phyloP scores from a whole-genome alignment of 2,113 vertebrate genomes.

The Blennius ocellaris region DNA sequence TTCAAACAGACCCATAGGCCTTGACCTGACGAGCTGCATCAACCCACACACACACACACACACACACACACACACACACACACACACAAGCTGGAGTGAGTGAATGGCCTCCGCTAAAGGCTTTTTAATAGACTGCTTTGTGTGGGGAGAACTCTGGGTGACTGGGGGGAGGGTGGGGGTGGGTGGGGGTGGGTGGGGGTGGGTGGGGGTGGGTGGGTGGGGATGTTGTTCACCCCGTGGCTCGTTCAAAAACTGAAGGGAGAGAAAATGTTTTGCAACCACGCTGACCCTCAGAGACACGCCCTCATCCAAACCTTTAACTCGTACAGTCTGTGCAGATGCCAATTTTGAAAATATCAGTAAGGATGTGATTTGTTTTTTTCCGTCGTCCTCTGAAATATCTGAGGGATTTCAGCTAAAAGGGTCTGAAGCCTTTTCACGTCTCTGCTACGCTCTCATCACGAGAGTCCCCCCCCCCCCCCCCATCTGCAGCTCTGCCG shows the following conservation, averaged over 20 bases:
- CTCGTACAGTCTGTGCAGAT: neutral
- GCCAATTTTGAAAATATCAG: neutral
- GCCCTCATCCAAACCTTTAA: slow-evolving; percentile 22
- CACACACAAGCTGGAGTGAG: slow-evolving; percentile 27
- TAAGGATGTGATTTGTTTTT: neutral
- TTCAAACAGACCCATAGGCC: slow-evolving; percentile 28
- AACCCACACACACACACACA: slow-evolving; percentile 23
- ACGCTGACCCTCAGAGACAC: slow-evolving; percentile 15
- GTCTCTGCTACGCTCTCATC: slow-evolving; percentile 11
- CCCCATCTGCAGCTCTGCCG: neutral
- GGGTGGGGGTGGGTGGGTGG: too few relatives aligned
- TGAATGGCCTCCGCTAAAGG: slow-evolving; percentile 66
- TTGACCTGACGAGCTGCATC: slow-evolving; percentile 41
- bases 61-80: slow-evolving; percentile 11
- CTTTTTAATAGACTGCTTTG: slow-evolving; percentile 77
- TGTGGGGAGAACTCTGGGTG: slow-evolving; percentile 50
- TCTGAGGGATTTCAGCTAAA: neutral
- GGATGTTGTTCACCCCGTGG: neutral
- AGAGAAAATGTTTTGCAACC: slow-evolving; percentile 12
- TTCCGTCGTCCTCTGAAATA: too few relatives aligned
- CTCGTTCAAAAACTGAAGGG: slow-evolving; percentile 39
- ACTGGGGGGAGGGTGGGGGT: neutral
- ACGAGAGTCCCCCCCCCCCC: neutral
- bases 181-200: neutral
- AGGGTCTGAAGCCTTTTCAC: slow-evolving; percentile 5